Conservation (phyloP, 1,140 invertebrate species). For the Brachystomella parvula region DNA sequence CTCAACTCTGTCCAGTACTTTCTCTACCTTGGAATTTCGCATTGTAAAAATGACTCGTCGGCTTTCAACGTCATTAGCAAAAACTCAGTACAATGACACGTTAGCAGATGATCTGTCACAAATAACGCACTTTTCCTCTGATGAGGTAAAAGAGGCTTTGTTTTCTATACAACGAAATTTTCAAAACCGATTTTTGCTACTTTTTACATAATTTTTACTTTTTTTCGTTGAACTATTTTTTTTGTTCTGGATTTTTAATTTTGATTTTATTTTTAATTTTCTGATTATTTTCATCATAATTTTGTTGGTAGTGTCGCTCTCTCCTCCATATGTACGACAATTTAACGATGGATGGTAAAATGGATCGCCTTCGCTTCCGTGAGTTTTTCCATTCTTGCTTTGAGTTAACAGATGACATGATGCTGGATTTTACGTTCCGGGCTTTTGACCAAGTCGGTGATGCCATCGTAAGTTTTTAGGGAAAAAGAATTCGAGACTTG, state of each 20-base stretch:
- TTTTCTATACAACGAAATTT: too few species aligned
- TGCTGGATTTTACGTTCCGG: constrained; percentile 32
- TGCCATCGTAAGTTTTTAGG: constrained; percentile 17
- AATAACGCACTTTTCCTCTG: constrained; percentile 27
- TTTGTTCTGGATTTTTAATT: neutral
- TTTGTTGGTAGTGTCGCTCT: constrained; percentile 16
- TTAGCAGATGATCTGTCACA: constrained; percentile 20
- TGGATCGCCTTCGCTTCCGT: constrained; percentile 32
- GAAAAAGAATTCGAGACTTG: neutral
- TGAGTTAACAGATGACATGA: constrained; percentile 34
- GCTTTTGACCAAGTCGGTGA: constrained; percentile 34
- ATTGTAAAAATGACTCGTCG: too few species aligned
- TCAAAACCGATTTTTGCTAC: too few species aligned
- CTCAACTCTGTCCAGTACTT: too few species aligned
- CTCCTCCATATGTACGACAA: constrained; percentile 20
- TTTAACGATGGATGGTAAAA: constrained; percentile 9
- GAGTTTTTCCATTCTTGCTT: constrained; percentile 28
- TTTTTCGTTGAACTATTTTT: neutral
- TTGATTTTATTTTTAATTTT: constrained; percentile 3
- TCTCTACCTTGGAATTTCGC: too few species aligned
- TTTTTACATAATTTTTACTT: too few species aligned
- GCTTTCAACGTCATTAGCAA: too few species aligned
- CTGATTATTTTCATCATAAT: constrained; percentile 1
- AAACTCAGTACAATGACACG: constrained; percentile 12
- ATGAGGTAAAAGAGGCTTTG: constrained; percentile 26